Evolutionary conservation across 2,797 vertebrate species (phyloP).

Genomic region (Hemitrygon akajei): DNA sequence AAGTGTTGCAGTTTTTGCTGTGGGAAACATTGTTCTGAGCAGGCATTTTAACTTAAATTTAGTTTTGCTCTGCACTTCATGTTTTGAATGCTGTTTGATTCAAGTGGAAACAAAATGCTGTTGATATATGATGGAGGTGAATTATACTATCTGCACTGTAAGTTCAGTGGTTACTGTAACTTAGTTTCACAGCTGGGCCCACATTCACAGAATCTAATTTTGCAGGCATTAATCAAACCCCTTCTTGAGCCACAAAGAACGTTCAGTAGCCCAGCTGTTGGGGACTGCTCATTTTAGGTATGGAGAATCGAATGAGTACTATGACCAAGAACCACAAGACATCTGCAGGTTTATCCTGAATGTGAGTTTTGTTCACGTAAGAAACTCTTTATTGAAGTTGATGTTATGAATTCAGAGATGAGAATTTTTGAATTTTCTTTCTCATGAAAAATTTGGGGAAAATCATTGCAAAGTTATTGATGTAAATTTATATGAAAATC

Average conservation of each 20-base stretch:
- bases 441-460: not conserved
- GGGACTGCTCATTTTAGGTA: constrained; percentile 17
- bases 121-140: not conserved
- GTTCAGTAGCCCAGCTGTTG: constrained; percentile 15
- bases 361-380: constrained; percentile 20
- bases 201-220: constrained; percentile 25
- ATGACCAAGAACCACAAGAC: constrained; percentile 25
- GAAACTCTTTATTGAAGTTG: not conserved
- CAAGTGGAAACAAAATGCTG: not conserved
- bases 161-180: constrained; percentile 14
- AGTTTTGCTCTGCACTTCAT: not conserved
- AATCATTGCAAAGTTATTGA: no score
- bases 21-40: constrained; percentile 9
- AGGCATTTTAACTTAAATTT: not conserved
- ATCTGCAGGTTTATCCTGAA: constrained; percentile 24
- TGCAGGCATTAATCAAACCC: constrained; percentile 13
- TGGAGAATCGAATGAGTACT: constrained; percentile 25
- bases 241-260: constrained; percentile 2
- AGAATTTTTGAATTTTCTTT: constrained; percentile 17
- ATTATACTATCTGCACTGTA: constrained; percentile 9
- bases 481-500: no score
- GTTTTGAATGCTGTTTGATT: constrained; percentile 22
- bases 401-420: constrained; percentile 7
- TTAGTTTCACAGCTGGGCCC: constrained; percentile 28
- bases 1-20: not conserved